Evolutionary conservation across 53 echinoderm and acorn worm genomes (phyloP).

Genomic region (Stichopus horrens): DNA sequence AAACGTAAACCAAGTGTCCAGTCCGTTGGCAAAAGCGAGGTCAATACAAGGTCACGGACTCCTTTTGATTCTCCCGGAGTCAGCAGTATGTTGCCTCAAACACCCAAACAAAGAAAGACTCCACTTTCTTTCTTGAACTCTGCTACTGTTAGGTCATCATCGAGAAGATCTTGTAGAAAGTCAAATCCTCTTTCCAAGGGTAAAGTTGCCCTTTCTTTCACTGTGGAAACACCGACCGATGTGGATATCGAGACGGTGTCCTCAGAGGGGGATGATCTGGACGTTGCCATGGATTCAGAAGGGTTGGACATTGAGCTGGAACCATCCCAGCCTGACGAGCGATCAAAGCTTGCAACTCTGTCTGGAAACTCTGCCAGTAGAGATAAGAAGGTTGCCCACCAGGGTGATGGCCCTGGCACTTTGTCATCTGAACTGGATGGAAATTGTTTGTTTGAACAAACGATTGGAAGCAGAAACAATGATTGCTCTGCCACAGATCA

Average conservation of each 20-base stretch:
- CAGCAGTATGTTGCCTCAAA: neutral
- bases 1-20: neutral
- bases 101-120: neutral
- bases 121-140: slow-evolving; percentile 25
- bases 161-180: neutral
- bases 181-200: neutral
- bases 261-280: slow-evolving; percentile 26
- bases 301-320: slow-evolving; percentile 10
- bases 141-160: neutral
- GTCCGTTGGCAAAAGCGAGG: neutral
- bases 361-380: neutral
- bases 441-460: neutral
- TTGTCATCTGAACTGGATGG: neutral
- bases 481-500: neutral
- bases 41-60: neutral
- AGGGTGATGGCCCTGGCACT: no score
- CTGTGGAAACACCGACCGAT: neutral
- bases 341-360: neutral
- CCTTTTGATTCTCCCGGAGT: neutral
- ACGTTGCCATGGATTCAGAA: slow-evolving; percentile 44
- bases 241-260: slow-evolving; percentile 30
- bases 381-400: neutral
- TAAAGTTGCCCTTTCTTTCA: slow-evolving; percentile 22
- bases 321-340: neutral
- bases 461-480: neutral